Conservation (phyloP, 2,888 invertebrate genomes). For the Unio delphinus region DNA sequence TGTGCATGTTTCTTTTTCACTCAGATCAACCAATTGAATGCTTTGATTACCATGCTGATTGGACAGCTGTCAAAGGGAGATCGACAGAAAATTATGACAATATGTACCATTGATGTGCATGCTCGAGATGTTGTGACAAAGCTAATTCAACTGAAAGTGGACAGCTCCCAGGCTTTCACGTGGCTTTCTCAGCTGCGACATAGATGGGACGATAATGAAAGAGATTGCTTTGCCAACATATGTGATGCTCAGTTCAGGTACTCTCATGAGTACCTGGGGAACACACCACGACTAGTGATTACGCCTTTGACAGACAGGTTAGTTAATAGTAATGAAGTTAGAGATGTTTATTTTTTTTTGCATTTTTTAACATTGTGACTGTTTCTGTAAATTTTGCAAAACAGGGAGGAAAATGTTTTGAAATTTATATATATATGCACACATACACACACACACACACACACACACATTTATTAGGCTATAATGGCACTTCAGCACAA, state of each 20-base stretch:
- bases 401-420: too few relatives aligned
- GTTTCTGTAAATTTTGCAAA: too few relatives aligned
- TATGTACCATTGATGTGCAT: constrained; percentile 92
- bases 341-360: too few relatives aligned
- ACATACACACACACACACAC: too few relatives aligned
- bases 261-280: constrained; percentile 95
- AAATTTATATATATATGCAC: too few relatives aligned
- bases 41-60: constrained; percentile 87
- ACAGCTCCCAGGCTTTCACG: constrained; percentile 66
- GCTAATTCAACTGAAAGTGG: constrained; percentile 89
- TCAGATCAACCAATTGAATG: constrained; percentile 87
- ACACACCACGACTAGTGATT: constrained; percentile 94
- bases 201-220: constrained; percentile 90
- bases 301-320: constrained; percentile 89
- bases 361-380: too few relatives aligned
- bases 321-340: neutral
- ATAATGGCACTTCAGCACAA: too few relatives aligned
- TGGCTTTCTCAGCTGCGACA: constrained; percentile 82
- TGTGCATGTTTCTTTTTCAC: constrained; percentile 1
- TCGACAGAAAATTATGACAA: constrained; percentile 98
- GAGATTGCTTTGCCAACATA: constrained; percentile 94
- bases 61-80: constrained; percentile 91
- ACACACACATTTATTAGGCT: too few relatives aligned
- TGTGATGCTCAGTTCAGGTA: constrained; percentile 96
- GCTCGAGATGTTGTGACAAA: constrained; percentile 95